Evolutionary conservation across 2,888 invertebrate species (phyloP).

Genomic region (Anaspis maculata): DNA sequence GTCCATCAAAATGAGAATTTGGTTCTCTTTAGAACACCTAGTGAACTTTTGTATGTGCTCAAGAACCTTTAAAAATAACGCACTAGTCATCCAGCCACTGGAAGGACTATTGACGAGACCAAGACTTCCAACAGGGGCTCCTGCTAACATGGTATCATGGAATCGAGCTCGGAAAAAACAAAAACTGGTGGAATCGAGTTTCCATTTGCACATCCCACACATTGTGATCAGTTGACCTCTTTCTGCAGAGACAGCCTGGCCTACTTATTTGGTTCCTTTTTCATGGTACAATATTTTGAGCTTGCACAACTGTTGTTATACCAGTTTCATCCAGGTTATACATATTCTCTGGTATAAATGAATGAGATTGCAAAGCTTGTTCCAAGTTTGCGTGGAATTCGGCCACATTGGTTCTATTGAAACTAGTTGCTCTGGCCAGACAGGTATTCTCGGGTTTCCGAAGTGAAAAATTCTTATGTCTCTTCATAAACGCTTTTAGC

Average conservation of each 20-base stretch:
- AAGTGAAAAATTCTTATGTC: conserved; percentile 7
- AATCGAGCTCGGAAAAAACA: conserved; percentile 11
- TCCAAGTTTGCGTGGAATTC: background rate
- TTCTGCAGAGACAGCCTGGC: conserved; percentile 14
- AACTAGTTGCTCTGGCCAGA: conserved; percentile 11
- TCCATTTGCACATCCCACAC: conserved; percentile 15
- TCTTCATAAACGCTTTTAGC: conserved; percentile 14
- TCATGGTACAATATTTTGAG: conserved; percentile 5
- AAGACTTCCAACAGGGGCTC: background rate
- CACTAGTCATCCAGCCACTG: background rate
- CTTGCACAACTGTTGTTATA: conserved; percentile 4
- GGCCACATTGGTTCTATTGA: background rate
- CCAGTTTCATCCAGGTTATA: conserved; percentile 6
- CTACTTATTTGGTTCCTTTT: conserved; percentile 7
- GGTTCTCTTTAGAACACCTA: background rate
- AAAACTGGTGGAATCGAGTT: conserved; percentile 15
- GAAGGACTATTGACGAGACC: background rate
- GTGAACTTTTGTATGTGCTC: background rate
- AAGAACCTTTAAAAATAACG: background rate
- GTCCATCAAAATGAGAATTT: background rate
- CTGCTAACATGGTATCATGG: background rate
- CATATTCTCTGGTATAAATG: conserved; percentile 5
- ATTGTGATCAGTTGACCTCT: conserved; percentile 16
- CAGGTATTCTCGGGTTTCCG: conserved; percentile 17
- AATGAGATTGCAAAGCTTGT: background rate